Base-by-base conservation (phyloP, 2,113 vertebrate genomes). In the Lophura nycthemera region DNA sequence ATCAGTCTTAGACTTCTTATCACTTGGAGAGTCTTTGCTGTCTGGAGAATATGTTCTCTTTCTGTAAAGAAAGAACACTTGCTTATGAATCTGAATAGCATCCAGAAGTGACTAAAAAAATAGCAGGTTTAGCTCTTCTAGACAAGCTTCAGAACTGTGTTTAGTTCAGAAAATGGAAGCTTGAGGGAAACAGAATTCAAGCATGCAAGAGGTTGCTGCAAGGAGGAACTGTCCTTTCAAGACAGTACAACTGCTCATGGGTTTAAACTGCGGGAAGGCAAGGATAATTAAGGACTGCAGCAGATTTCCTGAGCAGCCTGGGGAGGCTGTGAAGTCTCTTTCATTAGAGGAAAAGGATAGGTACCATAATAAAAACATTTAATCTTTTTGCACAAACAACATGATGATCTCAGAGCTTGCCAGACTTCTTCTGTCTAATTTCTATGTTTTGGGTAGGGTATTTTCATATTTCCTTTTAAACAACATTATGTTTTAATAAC, bases 31-130 rank as follows among this genome's bases (percentile, higher is more conserved):
- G 82, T 98, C 97, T 97, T 98, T 98, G 90, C 95, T 97, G 90
- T 98, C 98, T 88, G 98, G 98, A 95, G 98, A 98, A 6, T 98
- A 97, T 5, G 97, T 98, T 94, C 98, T 97, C 91, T 98, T 98
- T 79, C 98, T 98, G 85, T 34, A 82, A 95, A 77, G 38, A 82
- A 85, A 94, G 34, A 88, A 73, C 8, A 71, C 8, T 14, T 66
- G 63, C 47, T 81, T 75, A 52, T 61, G 76, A 88, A 88, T 6
- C 38, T 59, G 42, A 54, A 91, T 11, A 69, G 21, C 79, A 20
- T 8, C 45, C 85, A 94, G 40, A 83, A 80, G 54, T 8, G 1
- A 59, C 27, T 3, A 52, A 63, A 34, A 47, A 40, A 16, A 19
- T 16, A 54, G 52, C 25, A 54, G 13, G 50, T 25, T 52, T 29